Evolutionary conservation across 2,797 vertebrate genomes (phyloP).

Genomic region (Epinephelus malabaricus): DNA sequence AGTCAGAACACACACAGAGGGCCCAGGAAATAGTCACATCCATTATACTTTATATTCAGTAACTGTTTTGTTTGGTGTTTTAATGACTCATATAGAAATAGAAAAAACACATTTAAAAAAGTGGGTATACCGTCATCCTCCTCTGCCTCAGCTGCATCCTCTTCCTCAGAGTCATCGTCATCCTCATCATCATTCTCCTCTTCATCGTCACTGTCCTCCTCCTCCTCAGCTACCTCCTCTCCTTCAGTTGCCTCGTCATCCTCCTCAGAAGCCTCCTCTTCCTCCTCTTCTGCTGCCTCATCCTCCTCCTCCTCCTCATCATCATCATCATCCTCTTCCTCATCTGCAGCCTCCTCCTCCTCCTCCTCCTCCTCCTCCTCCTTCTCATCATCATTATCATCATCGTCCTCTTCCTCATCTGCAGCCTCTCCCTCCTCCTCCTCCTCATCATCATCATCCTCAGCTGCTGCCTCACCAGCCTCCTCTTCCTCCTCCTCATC

Average conservation of each 20-base stretch:
- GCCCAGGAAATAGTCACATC: neutral
- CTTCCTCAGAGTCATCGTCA: conserved; percentile 1
- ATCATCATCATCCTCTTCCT: neutral
- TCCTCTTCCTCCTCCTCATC: neutral
- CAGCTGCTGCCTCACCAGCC: neutral
- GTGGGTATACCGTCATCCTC: conserved; percentile 45
- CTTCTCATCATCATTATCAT: neutral
- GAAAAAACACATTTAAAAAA: neutral
- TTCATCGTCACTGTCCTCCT: neutral
- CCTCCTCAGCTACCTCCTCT: neutral
- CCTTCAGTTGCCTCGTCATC: conserved; percentile 16
- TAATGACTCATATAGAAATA: neutral
- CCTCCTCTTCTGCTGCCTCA: neutral
- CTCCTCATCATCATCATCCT: neutral
- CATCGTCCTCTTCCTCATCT: neutral
- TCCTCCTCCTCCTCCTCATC: neutral
- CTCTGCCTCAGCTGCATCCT: conserved; percentile 11
- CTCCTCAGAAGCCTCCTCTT: neutral
- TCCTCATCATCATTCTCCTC: conserved; percentile 11
- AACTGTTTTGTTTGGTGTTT: too few species aligned
- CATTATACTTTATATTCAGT: too few species aligned
- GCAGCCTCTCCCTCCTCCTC: neutral
- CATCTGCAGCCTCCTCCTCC: neutral
- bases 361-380: neutral
- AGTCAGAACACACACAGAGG: neutral